Conservation (phyloP, 1,140 invertebrate genomes). For the Papilio glaucus region DNA sequence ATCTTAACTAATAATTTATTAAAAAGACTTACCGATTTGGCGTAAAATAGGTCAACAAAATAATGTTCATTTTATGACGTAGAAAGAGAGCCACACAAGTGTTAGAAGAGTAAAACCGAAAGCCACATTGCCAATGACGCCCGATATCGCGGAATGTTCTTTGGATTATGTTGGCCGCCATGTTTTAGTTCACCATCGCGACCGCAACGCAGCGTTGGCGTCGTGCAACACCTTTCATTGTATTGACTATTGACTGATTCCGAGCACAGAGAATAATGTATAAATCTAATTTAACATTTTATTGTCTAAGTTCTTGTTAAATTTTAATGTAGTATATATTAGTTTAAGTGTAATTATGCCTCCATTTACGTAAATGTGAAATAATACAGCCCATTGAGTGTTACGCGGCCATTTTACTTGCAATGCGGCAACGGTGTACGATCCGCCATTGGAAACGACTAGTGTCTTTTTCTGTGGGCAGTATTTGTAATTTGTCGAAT, state of each 20-base stretch:
- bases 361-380: conserved; percentile 81
- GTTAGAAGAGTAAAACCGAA: conserved; percentile 63
- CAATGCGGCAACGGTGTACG: conserved; percentile 88
- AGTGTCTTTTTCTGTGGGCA: conserved; percentile 85
- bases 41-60: conserved; percentile 56
- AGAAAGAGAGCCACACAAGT: conserved; percentile 61
- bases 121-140: conserved; percentile 81
- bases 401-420: conserved; percentile 88
- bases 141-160: conserved; percentile 75
- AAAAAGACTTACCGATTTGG: conserved; percentile 37
- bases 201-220: conserved; percentile 81
- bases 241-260: conserved; percentile 86
- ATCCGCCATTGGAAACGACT: conserved; percentile 88
- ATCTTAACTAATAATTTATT: neutral
- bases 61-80: conserved; percentile 49
- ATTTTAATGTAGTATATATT: conserved; percentile 78
- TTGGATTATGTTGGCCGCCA: conserved; percentile 72
- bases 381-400: conserved; percentile 81
- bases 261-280: conserved; percentile 84
- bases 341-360: conserved; percentile 81
- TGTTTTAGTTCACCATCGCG: conserved; percentile 82
- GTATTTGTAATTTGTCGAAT: conserved; percentile 83
- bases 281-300: conserved; percentile 84
- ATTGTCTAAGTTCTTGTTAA: conserved; percentile 83
- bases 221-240: conserved; percentile 85